Base-by-base conservation (phyloP, 2,113 vertebrate species). In the Macrotus californicus region DNA sequence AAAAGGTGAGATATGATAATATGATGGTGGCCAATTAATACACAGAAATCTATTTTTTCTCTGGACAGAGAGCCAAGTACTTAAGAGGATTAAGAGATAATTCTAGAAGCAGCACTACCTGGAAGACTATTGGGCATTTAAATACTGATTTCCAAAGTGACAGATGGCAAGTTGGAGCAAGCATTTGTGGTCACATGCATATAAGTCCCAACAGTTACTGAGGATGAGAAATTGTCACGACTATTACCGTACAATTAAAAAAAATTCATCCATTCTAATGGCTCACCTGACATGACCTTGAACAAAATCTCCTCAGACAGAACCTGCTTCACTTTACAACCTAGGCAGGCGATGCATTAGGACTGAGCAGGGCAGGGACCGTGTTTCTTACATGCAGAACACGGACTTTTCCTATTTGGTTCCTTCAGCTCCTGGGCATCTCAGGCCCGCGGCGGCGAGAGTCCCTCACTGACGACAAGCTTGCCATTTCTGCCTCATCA, bases 301-400 rank as follows among this genome's bases (percentile, higher is more conserved):
- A 98, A 98, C 95, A 97, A 96, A 98, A 96, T 94, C 96, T 97
- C 83, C 96, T 98, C 94, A 97, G 97, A 98, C 97, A 97, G 92
- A 48, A 91, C 98, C 98, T 98, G 98, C 96, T 98, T 98, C 94
- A 95, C 97, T 97, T 96, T 97, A 98, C 92, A 97, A 98, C 96
- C 97, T 96, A 98, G 97, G 97, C 98, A 96, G 97, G 98, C 97
- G 98, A 97, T 97, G 98, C 95, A 96, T 95, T 73, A 97, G 97
- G 98, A 97, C 98, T 97, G 98, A 98, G 98, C 97, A 94, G 98
- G 98, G 97, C 96, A 92, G 98, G 98, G 98, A 98, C 97, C 93
- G 97, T 92, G 96, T 98, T 98, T 95, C 98, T 97, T 97, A 98
- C 98, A 99, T 99, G 98, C 98, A 98, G 98, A 98, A 98, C 97